Percentiles rank a stretch among this genome's conserved stretches.
Evolutionary conservation across 2,888 invertebrate species (phyloP).

Genomic region (Megamerina dolium): DNA sequence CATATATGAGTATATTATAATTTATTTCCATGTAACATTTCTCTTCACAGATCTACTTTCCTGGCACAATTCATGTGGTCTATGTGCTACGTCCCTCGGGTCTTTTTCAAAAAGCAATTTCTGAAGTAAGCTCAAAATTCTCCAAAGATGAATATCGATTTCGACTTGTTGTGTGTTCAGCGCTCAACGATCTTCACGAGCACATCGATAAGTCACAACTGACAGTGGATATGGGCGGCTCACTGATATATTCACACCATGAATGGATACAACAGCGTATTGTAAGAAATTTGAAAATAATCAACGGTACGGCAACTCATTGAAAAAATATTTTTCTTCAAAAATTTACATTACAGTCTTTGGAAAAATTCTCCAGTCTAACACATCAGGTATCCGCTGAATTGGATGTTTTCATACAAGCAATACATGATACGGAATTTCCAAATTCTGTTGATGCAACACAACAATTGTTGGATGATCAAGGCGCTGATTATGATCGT

Average conservation of each 20-base stretch:
- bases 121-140: slow-evolving; percentile 80
- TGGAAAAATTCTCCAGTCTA: slow-evolving; percentile 89
- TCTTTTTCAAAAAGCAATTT: slow-evolving; percentile 92
- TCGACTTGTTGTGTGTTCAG: slow-evolving; percentile 80
- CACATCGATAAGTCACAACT: slow-evolving; percentile 78
- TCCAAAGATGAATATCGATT: slow-evolving; percentile 91
- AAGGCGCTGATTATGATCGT: slow-evolving; percentile 62
- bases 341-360: slow-evolving; percentile 66
- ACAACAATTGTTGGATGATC: slow-evolving; percentile 76
- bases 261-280: slow-evolving; percentile 97
- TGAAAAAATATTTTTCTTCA: no score
- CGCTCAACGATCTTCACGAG: slow-evolving; percentile 77
- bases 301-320: no score
- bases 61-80: slow-evolving; percentile 87
- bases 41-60: slow-evolving; percentile 74
- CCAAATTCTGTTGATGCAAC: slow-evolving; percentile 91
- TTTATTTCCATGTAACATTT: background rate
- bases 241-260: slow-evolving; percentile 81
- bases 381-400: slow-evolving; percentile 85
- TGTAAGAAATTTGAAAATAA: slow-evolving; percentile 64
- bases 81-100: slow-evolving; percentile 89
- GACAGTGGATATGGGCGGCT: slow-evolving; percentile 84
- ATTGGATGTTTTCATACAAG: slow-evolving; percentile 79
- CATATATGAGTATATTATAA: background rate
- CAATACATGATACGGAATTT: slow-evolving; percentile 85